Base-by-base conservation (phyloP, 2,797 vertebrate species). In the Catamblyrhynchus diadema region DNA sequence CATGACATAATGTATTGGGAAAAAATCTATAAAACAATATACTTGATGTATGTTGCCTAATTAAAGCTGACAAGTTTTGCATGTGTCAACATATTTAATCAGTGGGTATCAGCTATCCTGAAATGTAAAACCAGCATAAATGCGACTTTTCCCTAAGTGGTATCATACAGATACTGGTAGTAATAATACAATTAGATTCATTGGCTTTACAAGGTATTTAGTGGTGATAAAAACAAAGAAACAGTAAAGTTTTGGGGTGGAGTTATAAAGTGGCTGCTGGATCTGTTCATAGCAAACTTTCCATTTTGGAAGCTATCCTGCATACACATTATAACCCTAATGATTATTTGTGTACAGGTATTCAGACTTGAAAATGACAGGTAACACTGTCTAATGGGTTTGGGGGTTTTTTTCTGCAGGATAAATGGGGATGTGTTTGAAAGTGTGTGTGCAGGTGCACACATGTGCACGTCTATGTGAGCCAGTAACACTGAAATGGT, bases 1-100 rank as follows among this genome's bases (percentile, higher is more conserved):
- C 41, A 65, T 74, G 14, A 90, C 14, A 35, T 37, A 69, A 86
- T 4, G 6, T 60, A 79, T 57, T 71, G 4, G 8, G 24, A 75
- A 84, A 84, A 85, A 85, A 51, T 81, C 56, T 51, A 32, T 91
- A 82, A 74, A 93, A 78, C 61, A 78, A 48, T 61, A n/a, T 51
- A 53, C 24, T 60, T 87, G 12, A 81, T 78, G 35, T 71, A 71
- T 4, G 2, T 89, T 61, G 48, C 17, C 16, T 81, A 82, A 81
- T 71, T 39, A 74, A 64, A 94, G 39, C n/a, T 54, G 75, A 72
- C 42, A 86, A 54, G 39, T 72, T 94, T 87, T 83, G 42, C 64
- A 87, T n/a, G 23, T 19, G 48, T 62, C 81, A 24, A 57, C 22
- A 8, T 90, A 92, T 69, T 93, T 81, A 89, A 92, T 90, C 56